phyloP scores from a whole-genome alignment of 2,113 vertebrate genomes.

The Mesembrinibis cayennensis region DNA sequence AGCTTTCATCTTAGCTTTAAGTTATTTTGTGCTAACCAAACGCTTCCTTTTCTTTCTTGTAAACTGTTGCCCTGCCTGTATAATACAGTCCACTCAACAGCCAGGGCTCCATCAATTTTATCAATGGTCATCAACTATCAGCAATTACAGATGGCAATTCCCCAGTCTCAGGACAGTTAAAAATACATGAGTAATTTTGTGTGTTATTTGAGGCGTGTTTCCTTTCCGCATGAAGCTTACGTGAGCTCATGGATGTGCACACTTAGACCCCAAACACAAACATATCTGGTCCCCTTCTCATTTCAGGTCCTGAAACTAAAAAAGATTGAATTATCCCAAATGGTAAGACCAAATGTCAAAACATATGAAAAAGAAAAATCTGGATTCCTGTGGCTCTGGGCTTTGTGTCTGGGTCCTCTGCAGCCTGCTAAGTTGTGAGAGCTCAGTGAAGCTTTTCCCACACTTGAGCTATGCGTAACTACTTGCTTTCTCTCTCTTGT shows the following conservation, averaged over 20 bases:
- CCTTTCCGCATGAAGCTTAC: not conserved
- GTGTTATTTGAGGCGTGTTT: not conserved
- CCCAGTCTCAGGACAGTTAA: not conserved
- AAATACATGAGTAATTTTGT: not conserved
- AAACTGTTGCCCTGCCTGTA: not conserved
- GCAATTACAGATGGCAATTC: not conserved
- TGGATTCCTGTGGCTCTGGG: not conserved
- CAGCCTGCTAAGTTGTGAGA: not conserved
- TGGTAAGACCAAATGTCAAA: not conserved
- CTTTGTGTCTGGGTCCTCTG: not conserved
- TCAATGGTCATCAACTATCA: not conserved
- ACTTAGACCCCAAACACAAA: not conserved
- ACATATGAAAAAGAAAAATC: not conserved
- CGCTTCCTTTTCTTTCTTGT: not conserved
- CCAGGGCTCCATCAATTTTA: not conserved
- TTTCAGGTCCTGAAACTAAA: not conserved
- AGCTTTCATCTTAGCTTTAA: not conserved
- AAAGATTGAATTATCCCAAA: not conserved
- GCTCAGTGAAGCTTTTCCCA: not conserved
- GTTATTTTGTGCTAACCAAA: not conserved
- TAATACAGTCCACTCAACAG: not conserved
- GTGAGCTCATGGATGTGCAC: not conserved
- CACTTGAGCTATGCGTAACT: not conserved
- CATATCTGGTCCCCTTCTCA: not conserved
- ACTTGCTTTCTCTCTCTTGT: not conserved